phyloP scores from a whole-genome alignment of 2,888 invertebrate genomes.

The Agapostemon virescens region DNA sequence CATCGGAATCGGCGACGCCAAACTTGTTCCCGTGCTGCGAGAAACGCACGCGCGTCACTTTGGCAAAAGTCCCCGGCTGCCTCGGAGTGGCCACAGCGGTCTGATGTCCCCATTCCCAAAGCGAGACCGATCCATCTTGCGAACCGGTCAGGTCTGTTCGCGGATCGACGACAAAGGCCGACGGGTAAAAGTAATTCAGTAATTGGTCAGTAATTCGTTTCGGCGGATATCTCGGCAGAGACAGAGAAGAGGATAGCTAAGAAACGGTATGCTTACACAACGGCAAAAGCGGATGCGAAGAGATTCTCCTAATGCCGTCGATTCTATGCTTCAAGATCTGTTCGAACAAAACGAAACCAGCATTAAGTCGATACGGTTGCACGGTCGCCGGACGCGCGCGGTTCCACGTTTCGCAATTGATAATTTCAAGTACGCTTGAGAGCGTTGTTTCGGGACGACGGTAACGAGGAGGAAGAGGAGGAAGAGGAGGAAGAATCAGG shows the following conservation, averaged over 20 bases:
- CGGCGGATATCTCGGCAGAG: neutral
- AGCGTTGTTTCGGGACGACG: no score
- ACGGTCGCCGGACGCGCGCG: neutral
- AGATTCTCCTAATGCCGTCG: conserved; percentile 96
- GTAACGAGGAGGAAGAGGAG: no score
- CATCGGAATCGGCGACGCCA: conserved; percentile 98
- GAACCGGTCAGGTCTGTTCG: conserved; percentile 93
- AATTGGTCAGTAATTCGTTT: conserved; percentile 12
- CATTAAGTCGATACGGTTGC: neutral
- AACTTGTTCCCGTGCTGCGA: conserved; percentile 99
- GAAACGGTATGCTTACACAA: conserved; percentile 90
- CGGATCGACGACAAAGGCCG: neutral
- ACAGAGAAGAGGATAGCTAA: neutral
- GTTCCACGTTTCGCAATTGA: conserved; percentile 5
- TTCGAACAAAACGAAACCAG: conserved; percentile 71
- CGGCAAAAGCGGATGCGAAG: conserved; percentile 96
- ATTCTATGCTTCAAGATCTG: conserved; percentile 97
- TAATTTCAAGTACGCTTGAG: neutral
- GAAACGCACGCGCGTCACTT: conserved; percentile 97
- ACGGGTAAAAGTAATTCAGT: neutral
- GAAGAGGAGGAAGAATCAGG: neutral
- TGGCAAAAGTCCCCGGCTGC: conserved; percentile 96
- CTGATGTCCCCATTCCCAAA: conserved; percentile 99
- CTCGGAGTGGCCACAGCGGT: conserved; percentile 94
- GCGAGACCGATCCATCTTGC: conserved; percentile 96